These are phyloP conservation scores for Trachelus iudaicus DNA, from an alignment of 2,888 invertebrate species.

Conservation along the genomic window DNA sequence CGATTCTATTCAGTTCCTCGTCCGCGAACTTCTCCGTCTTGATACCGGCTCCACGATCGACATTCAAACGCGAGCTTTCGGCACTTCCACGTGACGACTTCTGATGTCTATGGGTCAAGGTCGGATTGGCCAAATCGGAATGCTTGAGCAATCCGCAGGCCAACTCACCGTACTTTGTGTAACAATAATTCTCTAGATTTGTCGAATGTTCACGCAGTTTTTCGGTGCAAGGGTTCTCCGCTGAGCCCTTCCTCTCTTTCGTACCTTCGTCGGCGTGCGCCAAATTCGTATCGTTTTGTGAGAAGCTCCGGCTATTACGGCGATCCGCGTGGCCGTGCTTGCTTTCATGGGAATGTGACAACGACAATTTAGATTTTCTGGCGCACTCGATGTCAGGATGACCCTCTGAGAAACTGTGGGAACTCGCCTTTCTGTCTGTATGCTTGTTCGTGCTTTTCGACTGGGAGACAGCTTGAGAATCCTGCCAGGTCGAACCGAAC, in stretches of 20 bases:
- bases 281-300: background rate
- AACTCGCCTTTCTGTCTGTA: background rate
- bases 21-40: constrained; percentile 33
- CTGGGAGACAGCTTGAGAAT: background rate
- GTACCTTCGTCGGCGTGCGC: background rate
- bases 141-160: constrained; percentile 38
- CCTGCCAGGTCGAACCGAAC: background rate
- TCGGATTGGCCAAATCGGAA: constrained; percentile 23
- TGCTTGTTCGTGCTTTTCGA: background rate
- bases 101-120: background rate
- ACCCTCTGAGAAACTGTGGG: background rate
- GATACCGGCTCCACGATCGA: constrained; percentile 16
- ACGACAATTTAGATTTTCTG: background rate
- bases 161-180: constrained; percentile 34
- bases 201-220: background rate
- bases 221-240: background rate
- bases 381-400: background rate
- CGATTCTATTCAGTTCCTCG: constrained; percentile 24
- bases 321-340: background rate
- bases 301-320: background rate
- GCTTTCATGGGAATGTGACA: constrained; percentile 7
- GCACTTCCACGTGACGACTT: background rate
- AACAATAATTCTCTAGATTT: constrained; percentile 23
- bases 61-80: constrained; percentile 15
- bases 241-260: background rate